Base-by-base conservation (phyloP, 2,888 invertebrate genomes). In the Epistrophella euchroma region DNA sequence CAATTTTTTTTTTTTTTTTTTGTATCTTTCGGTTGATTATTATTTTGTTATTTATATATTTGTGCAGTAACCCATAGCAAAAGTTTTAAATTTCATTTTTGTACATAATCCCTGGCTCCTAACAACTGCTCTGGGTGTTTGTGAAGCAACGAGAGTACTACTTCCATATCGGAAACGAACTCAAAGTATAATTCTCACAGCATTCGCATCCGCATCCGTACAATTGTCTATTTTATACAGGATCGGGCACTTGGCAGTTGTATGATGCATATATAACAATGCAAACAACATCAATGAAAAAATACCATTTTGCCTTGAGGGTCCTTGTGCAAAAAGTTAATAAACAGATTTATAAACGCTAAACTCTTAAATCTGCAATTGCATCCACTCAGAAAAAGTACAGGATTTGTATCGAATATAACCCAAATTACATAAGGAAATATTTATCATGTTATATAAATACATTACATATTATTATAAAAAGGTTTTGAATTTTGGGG, bases 291-390 rank as follows among this genome's bases (percentile, higher is more conserved):
- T 19, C 37, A 62, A 64, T n/a, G 28, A 64, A 64, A 37, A 45
- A 43, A 43, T 62, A 68, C 68, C 52, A 60, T 28, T 75, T 47
- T 58, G 58, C 52, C 76, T 60, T 52, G 68, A 25, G 73, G 68
- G 62, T 85, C 68, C 80, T 85, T 45, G 84, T 19, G 28, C 43
- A 19, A 85, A 85, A 85, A 85, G 85, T 85, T 85, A 85, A 85
- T 81, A 85, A 85, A 85, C 85, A 81, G 81, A 81, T 85, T 85
- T 73, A 81, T 81, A 73, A 85, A 85, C 76, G 80, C 73, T 60
- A 81, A 85, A 76, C 72, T 85, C 76, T 56, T 56, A 73, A 81
- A 81, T 55, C 68, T 81, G 68, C 60, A 45, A 25, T 45, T 32
- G 45, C 45, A 64, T 19, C 32, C 28, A 76, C 11, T 62, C 43